A percentile compares a stretch with the other conserved stretches of the same genome.
These are phyloP conservation scores for human DNA, from an alignment of 2,113 vertebrate genomes.

Conservation along the genomic window DNA sequence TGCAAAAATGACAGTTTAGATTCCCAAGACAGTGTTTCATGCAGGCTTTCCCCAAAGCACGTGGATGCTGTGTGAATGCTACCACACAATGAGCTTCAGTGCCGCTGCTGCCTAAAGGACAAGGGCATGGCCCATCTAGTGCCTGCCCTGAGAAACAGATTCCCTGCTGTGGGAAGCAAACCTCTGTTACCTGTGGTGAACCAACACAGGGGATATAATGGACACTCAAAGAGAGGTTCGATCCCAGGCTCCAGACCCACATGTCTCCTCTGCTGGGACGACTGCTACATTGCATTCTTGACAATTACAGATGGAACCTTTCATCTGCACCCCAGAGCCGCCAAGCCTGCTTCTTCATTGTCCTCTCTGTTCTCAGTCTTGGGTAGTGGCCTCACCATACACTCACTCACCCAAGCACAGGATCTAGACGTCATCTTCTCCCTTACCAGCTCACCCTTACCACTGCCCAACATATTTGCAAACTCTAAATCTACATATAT, in stretches of 20 bases:
- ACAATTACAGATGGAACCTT: background rate
- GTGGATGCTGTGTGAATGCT: rapidly evolving
- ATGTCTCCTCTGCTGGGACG: rapidly evolving
- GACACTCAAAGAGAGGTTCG: background rate
- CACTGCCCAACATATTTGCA: no score
- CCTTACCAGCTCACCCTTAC: background rate
- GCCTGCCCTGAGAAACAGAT: background rate
- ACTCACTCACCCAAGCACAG: background rate
- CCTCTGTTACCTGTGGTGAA: background rate
- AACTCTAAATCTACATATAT: background rate
- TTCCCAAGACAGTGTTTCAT: background rate
- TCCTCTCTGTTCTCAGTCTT: background rate
- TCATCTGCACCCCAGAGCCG: background rate
- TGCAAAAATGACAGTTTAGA: background rate
- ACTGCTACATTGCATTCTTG: background rate
- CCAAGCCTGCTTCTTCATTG: background rate
- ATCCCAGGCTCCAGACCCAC: background rate
- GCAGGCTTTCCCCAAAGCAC: background rate
- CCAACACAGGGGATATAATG: no score
- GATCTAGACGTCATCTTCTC: background rate
- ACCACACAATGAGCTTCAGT: rapidly evolving
- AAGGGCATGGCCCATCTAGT: rapidly evolving
- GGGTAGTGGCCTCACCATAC: background rate
- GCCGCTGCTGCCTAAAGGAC: background rate
- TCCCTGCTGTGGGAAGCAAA: background rate